Conservation (phyloP, 2,888 invertebrate genomes). For the Tetheella fluctuosa region DNA sequence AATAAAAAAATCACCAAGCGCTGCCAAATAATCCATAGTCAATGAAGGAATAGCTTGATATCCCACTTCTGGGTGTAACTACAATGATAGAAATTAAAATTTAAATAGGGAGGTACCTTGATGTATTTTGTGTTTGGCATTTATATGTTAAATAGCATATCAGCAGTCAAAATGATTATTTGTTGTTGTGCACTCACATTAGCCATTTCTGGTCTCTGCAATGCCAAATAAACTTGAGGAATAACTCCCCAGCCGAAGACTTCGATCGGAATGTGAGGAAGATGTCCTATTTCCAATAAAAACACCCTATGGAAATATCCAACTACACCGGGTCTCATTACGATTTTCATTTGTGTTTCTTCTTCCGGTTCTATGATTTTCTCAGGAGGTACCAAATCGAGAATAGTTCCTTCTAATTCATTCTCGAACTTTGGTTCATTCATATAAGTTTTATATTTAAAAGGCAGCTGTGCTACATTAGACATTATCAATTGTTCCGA, state of each 20-base stretch:
- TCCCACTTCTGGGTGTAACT: conserved; percentile 65
- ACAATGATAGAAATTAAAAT: conserved; percentile 25
- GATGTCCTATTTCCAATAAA: conserved; percentile 81
- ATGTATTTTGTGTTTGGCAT: no score
- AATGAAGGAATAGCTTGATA: conserved; percentile 78
- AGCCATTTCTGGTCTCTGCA: conserved; percentile 68
- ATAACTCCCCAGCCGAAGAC: conserved; percentile 84
- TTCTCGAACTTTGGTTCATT: conserved; percentile 59
- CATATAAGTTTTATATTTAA: conserved; percentile 71
- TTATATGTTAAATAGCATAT: not conserved
- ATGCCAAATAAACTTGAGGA: conserved; percentile 82
- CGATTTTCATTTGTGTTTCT: conserved; percentile 66
- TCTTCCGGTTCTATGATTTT: conserved; percentile 71
- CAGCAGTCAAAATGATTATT: not conserved
- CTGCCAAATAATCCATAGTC: conserved; percentile 67
- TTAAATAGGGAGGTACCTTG: no score
- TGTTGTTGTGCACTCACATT: conserved; percentile 45
- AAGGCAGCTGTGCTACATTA: conserved; percentile 78
- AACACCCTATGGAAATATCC: conserved; percentile 80
- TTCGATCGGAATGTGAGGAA: conserved; percentile 79
- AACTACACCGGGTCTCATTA: conserved; percentile 80
- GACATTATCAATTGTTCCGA: conserved; percentile 63
- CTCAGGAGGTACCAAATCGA: conserved; percentile 69
- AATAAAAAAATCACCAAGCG: conserved; percentile 61
- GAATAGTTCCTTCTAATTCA: conserved; percentile 70